Base-by-base conservation (phyloP, 2,888 invertebrate genomes). In the Chaetoderma sp. region DNA sequence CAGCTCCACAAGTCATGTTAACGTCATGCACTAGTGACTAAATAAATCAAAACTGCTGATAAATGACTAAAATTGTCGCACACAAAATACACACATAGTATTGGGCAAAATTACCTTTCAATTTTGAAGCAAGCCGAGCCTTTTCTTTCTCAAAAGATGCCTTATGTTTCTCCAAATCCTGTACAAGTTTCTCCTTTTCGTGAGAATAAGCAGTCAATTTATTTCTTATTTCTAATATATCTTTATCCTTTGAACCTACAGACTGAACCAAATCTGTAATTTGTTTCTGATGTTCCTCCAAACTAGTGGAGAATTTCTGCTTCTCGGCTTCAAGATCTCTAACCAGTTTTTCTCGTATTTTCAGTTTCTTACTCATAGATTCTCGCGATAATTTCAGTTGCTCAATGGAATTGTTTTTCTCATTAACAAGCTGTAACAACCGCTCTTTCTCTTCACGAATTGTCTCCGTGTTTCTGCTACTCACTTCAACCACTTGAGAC, bases 61-160 rank as follows among this genome's bases (percentile, higher is more conserved):
- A n/a, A n/a, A n/a, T n/a, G n/a, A n/a, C n/a, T n/a, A n/a, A n/a
- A n/a, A n/a, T n/a, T n/a, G n/a, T n/a, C n/a, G n/a, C n/a, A n/a
- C n/a, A n/a, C n/a, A n/a, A n/a, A n/a, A n/a, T n/a, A n/a, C n/a
- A n/a, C n/a, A n/a, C n/a, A n/a, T n/a, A n/a, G n/a, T n/a, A n/a
- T n/a, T n/a, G n/a, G n/a, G n/a, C n/a, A n/a, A 10, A n/a, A 63
- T 52, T 64, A 83, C 83, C 76, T 79, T 78, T 81, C 4, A 78
- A 66, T 59, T 78, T 77, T 36, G 76, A 65, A 42, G 76, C 76
- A 23, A 82, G 63, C 63, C 76, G 77, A 23, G 63, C 68, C 16
- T 83, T 64, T n/a, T 81, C 78, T 55, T 78, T 79, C 39, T 75
- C 73, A 28, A 75, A 68, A n/a, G 72, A 67, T 18, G 63, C 72